phyloP scores from a whole-genome alignment of 2,888 invertebrate genomes.

The Hemithea aestivaria region DNA sequence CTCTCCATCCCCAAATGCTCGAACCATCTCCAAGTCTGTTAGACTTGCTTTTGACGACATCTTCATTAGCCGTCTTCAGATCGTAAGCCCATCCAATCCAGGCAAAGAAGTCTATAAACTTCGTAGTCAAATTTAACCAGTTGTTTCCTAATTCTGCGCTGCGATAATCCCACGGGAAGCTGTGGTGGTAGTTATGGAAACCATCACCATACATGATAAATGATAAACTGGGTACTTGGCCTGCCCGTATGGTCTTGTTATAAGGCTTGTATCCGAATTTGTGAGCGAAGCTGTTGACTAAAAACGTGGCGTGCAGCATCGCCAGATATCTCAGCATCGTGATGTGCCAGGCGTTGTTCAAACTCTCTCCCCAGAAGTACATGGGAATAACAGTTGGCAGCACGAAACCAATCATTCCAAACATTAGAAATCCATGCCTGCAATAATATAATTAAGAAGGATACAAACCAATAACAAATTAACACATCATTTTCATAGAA shows the following conservation, averaged over 20 bases:
- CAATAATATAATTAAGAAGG: too few relatives aligned
- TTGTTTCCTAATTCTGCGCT: too few relatives aligned
- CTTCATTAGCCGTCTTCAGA: constrained; percentile 32
- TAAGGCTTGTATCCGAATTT: constrained; percentile 67
- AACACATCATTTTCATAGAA: too few relatives aligned
- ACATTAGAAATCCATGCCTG: constrained; percentile 81
- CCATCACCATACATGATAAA: constrained; percentile 44
- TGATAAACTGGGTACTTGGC: constrained; percentile 34
- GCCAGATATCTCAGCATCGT: constrained; percentile 74
- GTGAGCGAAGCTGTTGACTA: too few relatives aligned
- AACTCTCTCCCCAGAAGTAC: constrained; percentile 79
- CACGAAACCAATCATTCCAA: constrained; percentile 71
- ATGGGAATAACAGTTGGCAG: constrained; percentile 80
- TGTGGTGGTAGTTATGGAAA: constrained; percentile 53
- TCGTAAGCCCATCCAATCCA: too few relatives aligned
- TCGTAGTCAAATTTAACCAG: too few relatives aligned
- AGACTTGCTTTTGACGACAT: constrained; percentile 32
- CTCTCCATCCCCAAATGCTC: constrained; percentile 33
- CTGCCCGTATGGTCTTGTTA: constrained; percentile 48
- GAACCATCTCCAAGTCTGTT: constrained; percentile 47
- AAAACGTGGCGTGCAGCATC: constrained; percentile 81
- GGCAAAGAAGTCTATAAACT: too few relatives aligned
- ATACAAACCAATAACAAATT: too few relatives aligned
- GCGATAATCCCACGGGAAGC: constrained; percentile 53
- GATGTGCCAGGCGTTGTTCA: too few relatives aligned